These are phyloP conservation scores for Crepidodera aurea DNA, from an alignment of 2,888 invertebrate genomes.

Conservation along the genomic window DNA sequence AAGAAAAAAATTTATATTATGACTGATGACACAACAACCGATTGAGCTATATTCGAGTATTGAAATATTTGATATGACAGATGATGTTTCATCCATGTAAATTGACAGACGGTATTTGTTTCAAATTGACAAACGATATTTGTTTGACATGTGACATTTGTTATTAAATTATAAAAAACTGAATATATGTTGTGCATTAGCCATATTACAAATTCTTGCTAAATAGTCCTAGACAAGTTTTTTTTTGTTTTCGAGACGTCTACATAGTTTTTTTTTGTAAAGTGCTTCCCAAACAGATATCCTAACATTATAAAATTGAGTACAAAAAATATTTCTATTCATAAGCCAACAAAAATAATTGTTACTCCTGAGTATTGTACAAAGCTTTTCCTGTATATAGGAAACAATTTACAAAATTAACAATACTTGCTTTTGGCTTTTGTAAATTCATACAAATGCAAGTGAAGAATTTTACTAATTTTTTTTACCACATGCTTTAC, in stretches of 20 bases:
- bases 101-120: background rate
- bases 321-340: background rate
- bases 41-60: too few relatives aligned
- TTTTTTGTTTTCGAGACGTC: background rate
- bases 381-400: background rate
- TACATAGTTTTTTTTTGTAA: background rate
- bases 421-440: background rate
- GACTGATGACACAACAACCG: background rate
- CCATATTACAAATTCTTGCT: background rate
- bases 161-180: too few relatives aligned
- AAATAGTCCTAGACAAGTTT: background rate
- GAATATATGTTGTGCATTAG: background rate
- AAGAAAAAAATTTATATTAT: background rate
- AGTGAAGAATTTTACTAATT: constrained; percentile 11
- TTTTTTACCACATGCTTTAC: constrained; percentile 12
- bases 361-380: constrained; percentile 9
- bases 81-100: background rate
- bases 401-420: constrained; percentile 13
- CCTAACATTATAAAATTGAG: background rate
- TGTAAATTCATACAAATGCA: constrained; percentile 21
- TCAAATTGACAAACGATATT: background rate
- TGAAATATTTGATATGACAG: too few relatives aligned
- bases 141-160: too few relatives aligned
- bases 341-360: background rate
- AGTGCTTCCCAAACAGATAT: background rate